These are phyloP conservation scores for Barypeithes pellucidus DNA, from an alignment of 2,888 invertebrate genomes.

Conservation along the genomic window DNA sequence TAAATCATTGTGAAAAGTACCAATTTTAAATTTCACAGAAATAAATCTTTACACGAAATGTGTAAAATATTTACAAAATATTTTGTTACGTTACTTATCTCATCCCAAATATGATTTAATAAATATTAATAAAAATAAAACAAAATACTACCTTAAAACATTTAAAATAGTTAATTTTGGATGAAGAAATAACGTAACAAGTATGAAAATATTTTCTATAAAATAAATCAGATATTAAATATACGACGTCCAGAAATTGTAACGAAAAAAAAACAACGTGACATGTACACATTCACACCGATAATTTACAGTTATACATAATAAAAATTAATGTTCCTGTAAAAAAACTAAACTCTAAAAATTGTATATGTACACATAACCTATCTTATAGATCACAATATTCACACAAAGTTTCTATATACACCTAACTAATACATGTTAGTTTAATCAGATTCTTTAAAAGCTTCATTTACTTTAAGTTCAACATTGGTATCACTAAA, in stretches of 20 bases:
- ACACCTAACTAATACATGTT: conserved; percentile 18
- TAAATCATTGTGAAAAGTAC: conserved; percentile 22
- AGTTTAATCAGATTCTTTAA: conserved; percentile 39
- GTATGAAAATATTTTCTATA: conserved; percentile 20
- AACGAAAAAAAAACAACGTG: conserved; percentile 39
- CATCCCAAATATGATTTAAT: conserved; percentile 7
- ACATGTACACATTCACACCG: conserved; percentile 63
- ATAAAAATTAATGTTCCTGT: conserved; percentile 65
- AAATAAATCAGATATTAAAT: conserved; percentile 20
- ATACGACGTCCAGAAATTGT: conserved; percentile 12
- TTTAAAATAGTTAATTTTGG: not conserved
- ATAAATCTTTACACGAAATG: conserved; percentile 4
- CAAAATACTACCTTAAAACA: conserved; percentile 2
- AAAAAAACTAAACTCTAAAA: conserved; percentile 69
- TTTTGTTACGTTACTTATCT: conserved; percentile 19
- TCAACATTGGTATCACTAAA: conserved; percentile 9
- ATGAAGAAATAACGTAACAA: conserved; percentile 23
- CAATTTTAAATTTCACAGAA: conserved; percentile 26
- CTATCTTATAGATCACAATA: conserved; percentile 57
- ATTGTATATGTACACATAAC: conserved; percentile 60
- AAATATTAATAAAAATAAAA: not conserved
- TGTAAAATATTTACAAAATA: conserved; percentile 25
- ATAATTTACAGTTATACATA: conserved; percentile 65
- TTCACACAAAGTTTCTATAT: conserved; percentile 35
- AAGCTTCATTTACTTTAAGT: conserved; percentile 19